Conservation (phyloP, 2,888 invertebrate species). For the Chesias legatella region DNA sequence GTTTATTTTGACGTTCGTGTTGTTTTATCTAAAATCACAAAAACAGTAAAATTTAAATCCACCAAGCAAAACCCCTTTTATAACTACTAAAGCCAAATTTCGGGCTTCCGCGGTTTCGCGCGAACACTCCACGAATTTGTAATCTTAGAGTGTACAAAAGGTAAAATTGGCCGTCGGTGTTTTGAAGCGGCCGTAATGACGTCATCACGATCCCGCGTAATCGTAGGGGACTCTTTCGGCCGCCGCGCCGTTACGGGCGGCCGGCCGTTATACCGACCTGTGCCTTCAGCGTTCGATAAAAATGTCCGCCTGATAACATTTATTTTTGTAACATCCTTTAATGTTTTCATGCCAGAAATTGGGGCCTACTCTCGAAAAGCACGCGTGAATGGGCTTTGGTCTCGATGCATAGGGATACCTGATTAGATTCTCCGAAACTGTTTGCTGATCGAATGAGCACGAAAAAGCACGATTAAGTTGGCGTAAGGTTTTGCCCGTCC, state of each 20-base stretch:
- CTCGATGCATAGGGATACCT: no score
- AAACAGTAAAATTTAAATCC: no score
- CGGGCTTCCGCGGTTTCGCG: constrained; percentile 13
- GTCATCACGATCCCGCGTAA: constrained; percentile 58
- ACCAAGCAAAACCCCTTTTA: no score
- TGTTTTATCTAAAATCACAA: no score
- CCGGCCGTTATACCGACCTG: not conserved
- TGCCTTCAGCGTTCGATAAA: not conserved
- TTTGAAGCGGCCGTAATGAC: constrained; percentile 59
- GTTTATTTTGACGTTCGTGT: no score
- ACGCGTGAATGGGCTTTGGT: no score
- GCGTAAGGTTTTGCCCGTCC: no score
- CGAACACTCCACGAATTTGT: constrained; percentile 46
- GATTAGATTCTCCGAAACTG: no score
- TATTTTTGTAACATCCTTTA: not conserved
- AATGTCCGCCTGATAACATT: not conserved
- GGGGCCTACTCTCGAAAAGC: no score
- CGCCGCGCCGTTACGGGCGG: constrained; percentile 27
- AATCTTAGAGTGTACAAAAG: constrained; percentile 59
- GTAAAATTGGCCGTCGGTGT: constrained; percentile 62
- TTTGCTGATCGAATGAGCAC: no score
- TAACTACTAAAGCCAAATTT: constrained; percentile 12
- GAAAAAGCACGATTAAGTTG: no score
- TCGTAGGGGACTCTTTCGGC: constrained; percentile 47
- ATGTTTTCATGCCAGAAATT: no score